phyloP scores from a whole-genome alignment of 2,797 vertebrate species.

The Anableps anableps region DNA sequence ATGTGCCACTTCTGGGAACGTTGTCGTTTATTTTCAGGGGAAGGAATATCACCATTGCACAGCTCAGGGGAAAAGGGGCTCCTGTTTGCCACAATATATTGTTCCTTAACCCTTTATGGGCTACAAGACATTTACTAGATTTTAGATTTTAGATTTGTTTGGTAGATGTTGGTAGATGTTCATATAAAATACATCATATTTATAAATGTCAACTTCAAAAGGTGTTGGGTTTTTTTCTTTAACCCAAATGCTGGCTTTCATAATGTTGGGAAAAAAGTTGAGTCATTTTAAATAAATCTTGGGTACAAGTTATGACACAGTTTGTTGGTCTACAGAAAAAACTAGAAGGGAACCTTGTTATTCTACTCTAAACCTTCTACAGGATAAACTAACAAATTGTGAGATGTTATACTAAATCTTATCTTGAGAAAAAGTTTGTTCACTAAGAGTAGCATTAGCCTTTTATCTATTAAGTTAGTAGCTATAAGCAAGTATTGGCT shows the following conservation, averaged over 20 bases:
- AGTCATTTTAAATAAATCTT: not conserved
- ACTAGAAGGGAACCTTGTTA: not conserved
- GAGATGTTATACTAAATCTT: not conserved
- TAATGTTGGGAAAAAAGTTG: not conserved
- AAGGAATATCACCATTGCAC: conserved; percentile 87
- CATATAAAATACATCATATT: conserved; percentile 10
- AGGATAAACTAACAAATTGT: not conserved
- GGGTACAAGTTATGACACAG: not conserved
- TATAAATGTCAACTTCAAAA: conserved; percentile 4
- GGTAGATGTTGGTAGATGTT: not conserved
- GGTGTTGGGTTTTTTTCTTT: not conserved
- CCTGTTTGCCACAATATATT: conserved; percentile 85
- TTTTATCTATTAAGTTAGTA: not conserved
- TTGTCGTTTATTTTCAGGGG: conserved; percentile 92
- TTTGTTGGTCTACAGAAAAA: not conserved
- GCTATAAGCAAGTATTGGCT: not conserved
- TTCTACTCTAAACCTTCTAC: not conserved
- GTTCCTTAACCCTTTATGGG: conserved; percentile 81
- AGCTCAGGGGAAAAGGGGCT: conserved; percentile 82
- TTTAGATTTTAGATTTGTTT: conserved; percentile 12
- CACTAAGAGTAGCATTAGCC: not conserved
- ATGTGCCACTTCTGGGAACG: conserved; percentile 95
- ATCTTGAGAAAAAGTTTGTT: not conserved
- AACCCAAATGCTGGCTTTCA: not conserved
- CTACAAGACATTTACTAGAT: conserved; percentile 14